phyloP scores from a whole-genome alignment of 2,888 invertebrate genomes.

The Diaphora mendica region DNA sequence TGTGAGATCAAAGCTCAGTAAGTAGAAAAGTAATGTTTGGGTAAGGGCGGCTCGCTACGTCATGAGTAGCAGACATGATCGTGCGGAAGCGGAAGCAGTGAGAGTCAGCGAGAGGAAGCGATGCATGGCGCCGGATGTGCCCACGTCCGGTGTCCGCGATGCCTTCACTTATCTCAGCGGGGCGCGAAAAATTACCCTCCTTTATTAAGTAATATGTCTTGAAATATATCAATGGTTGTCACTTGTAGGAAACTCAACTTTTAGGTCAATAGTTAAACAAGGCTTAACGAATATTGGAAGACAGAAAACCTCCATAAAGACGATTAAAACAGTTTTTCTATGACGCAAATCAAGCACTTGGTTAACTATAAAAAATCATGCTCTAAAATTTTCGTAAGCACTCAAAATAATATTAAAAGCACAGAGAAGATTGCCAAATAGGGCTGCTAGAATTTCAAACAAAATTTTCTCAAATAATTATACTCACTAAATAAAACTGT shows the following conservation, averaged over 20 bases:
- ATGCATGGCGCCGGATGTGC: conserved; percentile 80
- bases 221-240: conserved; percentile 14
- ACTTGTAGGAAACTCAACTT: neutral
- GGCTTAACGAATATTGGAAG: neutral
- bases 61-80: conserved; percentile 70
- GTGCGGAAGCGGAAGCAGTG: conserved; percentile 80
- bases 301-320: neutral
- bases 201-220: conserved; percentile 52
- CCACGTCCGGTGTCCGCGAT: conserved; percentile 76
- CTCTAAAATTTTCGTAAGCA: too few relatives aligned
- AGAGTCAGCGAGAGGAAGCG: conserved; percentile 77
- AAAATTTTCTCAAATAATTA: neutral
- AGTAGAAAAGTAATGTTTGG: conserved; percentile 73
- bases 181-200: conserved; percentile 66
- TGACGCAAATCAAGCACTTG: neutral
- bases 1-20: conserved; percentile 76
- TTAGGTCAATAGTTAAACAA: neutral
- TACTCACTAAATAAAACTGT: neutral
- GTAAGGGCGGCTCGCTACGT: conserved; percentile 66
- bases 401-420: neutral
- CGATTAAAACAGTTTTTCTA: too few relatives aligned
- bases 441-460: too few relatives aligned
- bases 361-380: neutral
- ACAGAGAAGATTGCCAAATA: too few relatives aligned
- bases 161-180: conserved; percentile 84